Evolutionary conservation across 2,113 vertebrate genomes (phyloP).

Genomic region (Nothocercus julius): DNA sequence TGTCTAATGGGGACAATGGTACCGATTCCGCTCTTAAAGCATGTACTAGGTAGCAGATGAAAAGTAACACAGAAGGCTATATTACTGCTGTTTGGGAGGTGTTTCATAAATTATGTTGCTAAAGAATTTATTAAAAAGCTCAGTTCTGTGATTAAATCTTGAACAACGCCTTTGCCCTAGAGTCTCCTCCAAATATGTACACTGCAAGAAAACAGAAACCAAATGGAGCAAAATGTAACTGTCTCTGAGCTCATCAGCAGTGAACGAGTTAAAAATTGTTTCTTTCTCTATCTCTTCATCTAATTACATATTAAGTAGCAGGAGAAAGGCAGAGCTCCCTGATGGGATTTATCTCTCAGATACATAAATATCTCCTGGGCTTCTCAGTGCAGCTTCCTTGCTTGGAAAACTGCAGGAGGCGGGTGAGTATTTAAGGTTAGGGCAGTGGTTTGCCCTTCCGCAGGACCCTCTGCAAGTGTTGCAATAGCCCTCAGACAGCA

Average conservation of each 20-base stretch:
- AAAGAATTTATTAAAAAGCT: neutral
- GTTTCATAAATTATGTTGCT: neutral
- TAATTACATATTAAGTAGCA: rapidly evolving
- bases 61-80: rapidly evolving
- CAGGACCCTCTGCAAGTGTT: rapidly evolving
- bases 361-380: neutral
- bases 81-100: neutral
- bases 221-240: neutral
- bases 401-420: rapidly evolving
- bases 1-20: too few species aligned
- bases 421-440: rapidly evolving
- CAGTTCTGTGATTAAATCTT: neutral
- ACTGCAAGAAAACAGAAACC: rapidly evolving
- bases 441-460: neutral
- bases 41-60: neutral
- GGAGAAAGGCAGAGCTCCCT: neutral
- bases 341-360: neutral
- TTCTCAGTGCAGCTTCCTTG: neutral
- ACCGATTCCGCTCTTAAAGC: neutral
- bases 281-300: neutral
- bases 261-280: rapidly evolving
- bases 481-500: too few species aligned
- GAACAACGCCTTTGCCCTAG: rapidly evolving
- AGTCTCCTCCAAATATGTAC: neutral
- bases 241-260: rapidly evolving